Percentiles rank a stretch among this genome's conserved stretches.
phyloP scores from a whole-genome alignment of 2,888 invertebrate genomes.

The Nipponacmea schrenckii region DNA sequence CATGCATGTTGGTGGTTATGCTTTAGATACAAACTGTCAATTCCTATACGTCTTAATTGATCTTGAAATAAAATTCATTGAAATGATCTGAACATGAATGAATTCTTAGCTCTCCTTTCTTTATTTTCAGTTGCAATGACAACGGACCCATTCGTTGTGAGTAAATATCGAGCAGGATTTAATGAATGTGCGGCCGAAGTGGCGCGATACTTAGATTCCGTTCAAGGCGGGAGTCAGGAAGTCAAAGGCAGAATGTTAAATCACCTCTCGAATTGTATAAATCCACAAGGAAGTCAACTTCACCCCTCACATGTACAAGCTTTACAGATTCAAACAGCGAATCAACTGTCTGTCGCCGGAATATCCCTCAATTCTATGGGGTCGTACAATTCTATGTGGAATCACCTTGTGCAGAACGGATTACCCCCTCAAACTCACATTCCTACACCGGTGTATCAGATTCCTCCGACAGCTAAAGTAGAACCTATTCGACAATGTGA shows the following conservation, averaged over 20 bases:
- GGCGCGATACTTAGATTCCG: conserved; percentile 32
- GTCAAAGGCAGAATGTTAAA: conserved; percentile 35
- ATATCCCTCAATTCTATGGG: conserved; percentile 4
- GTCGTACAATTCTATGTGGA: conserved; percentile 15
- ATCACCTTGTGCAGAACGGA: conserved; percentile 7
- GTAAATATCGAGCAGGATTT: conserved; percentile 38
- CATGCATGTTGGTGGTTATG: no score
- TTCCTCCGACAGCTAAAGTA: conserved; percentile 4
- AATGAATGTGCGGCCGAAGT: conserved; percentile 43
- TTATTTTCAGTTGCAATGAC: conserved; percentile 14
- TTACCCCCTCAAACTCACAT: conserved; percentile 11
- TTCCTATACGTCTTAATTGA: no score
- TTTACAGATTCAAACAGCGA: conserved; percentile 17
- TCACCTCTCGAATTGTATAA: conserved; percentile 35
- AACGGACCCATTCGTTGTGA: conserved; percentile 28
- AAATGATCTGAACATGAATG: no score
- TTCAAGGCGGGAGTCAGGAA: conserved; percentile 32
- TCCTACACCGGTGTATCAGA: background rate
- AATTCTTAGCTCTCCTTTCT: background rate
- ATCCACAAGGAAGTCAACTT: conserved; percentile 4
- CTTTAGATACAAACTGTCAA: no score
- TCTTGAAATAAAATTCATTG: no score
- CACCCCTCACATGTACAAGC: conserved; percentile 13
- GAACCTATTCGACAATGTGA: conserved; percentile 8
- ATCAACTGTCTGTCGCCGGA: conserved; percentile 8